phyloP scores from a whole-genome alignment of 2,888 invertebrate species.

The Acanthopleura granulata region DNA sequence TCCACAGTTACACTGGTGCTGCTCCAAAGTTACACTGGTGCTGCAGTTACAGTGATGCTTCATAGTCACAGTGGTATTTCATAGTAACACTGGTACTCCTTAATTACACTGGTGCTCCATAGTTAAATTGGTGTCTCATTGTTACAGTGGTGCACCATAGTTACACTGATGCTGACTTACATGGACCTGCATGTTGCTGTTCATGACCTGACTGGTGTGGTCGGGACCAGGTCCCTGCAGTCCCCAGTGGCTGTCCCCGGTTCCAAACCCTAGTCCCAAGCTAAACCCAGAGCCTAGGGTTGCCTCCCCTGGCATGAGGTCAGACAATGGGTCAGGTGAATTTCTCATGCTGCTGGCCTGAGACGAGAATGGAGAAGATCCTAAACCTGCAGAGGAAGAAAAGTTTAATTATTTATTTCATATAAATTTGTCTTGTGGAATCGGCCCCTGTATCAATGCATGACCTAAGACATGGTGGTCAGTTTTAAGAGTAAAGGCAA shows the following conservation, averaged over 20 bases:
- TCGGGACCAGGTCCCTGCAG: background rate
- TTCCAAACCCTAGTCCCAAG: slow-evolving; percentile 4
- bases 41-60: too few relatives aligned
- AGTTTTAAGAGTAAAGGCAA: too few relatives aligned
- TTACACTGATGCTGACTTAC: background rate
- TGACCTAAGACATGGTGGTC: too few relatives aligned
- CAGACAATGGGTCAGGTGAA: slow-evolving; percentile 56
- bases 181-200: background rate
- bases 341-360: slow-evolving; percentile 58
- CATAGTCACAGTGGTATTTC: too few relatives aligned
- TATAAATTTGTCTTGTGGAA: too few relatives aligned
- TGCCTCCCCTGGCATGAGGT: slow-evolving; percentile 19
- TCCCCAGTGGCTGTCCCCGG: slow-evolving; percentile 2
- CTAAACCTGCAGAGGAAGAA: slow-evolving; percentile 43
- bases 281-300: background rate
- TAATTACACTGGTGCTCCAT: too few relatives aligned
- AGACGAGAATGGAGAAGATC: slow-evolving; percentile 62
- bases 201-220: background rate
- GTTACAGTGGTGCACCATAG: too few relatives aligned
- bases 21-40: too few relatives aligned
- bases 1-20: background rate
- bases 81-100: background rate
- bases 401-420: too few relatives aligned
- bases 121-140: too few relatives aligned
- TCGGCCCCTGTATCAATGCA: too few relatives aligned